Conservation (phyloP, 2,113 vertebrate genomes). For the Fregata magnificens region DNA sequence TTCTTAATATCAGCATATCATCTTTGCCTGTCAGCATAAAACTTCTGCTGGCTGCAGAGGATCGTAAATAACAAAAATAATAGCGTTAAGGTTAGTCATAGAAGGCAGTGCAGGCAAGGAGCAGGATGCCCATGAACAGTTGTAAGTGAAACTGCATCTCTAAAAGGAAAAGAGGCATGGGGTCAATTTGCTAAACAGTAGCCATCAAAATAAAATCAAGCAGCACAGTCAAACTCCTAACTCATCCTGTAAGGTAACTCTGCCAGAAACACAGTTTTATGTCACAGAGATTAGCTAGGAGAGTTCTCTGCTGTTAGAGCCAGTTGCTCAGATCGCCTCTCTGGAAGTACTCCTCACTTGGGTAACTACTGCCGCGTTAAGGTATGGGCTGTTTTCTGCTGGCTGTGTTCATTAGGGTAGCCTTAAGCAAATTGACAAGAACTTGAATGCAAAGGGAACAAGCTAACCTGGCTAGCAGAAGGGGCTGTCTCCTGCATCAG, state of each 20-base stretch:
- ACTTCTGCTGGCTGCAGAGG: not conserved
- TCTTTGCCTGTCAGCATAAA: not conserved
- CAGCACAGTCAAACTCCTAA: not conserved
- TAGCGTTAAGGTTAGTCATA: not conserved
- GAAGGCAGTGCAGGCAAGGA: not conserved
- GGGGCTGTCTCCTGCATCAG: not conserved
- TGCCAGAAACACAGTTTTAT: too few species aligned
- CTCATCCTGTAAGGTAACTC: not conserved
- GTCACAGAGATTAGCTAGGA: not conserved
- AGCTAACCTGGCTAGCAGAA: not conserved
- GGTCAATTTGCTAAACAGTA: not conserved
- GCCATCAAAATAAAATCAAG: not conserved
- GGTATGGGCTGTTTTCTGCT: not conserved
- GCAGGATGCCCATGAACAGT: not conserved
- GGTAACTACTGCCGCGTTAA: fast-evolving
- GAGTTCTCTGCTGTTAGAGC: not conserved
- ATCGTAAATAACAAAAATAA: not conserved
- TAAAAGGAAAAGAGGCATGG: not conserved
- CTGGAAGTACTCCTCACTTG: not conserved
- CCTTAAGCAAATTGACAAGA: not conserved
- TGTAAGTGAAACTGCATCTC: not conserved
- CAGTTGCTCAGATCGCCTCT: not conserved
- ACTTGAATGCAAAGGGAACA: not conserved
- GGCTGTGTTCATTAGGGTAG: not conserved
- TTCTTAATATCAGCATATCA: not conserved